Conservation (phyloP, 2,888 invertebrate species). For the Lasioglossum figueresi region DNA sequence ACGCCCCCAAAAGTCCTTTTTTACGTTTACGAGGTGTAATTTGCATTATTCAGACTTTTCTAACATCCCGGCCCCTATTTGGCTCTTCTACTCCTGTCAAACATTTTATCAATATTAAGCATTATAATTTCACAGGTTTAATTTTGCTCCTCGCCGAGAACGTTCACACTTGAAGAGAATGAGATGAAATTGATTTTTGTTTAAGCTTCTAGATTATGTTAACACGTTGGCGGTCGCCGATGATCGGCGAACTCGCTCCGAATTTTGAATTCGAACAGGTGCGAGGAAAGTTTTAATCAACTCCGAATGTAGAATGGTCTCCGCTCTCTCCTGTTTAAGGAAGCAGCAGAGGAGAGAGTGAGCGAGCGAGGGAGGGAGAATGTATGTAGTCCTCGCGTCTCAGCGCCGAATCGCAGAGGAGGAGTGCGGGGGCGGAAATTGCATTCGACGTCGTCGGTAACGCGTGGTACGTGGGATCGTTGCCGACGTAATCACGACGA, state of each 20-base stretch:
- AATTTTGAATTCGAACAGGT: not conserved
- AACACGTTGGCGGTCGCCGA: too few relatives aligned
- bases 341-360: not conserved
- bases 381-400: conserved; percentile 6
- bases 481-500: conserved; percentile 22
- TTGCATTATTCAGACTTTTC: too few relatives aligned
- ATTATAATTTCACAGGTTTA: too few relatives aligned
- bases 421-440: conserved; percentile 18
- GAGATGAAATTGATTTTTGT: too few relatives aligned
- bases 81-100: too few relatives aligned
- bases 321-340: not conserved
- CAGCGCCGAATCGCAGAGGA: not conserved
- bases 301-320: not conserved
- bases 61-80: too few relatives aligned
- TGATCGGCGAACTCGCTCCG: not conserved
- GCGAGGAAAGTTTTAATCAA: not conserved
- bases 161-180: too few relatives aligned
- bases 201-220: too few relatives aligned
- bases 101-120: too few relatives aligned
- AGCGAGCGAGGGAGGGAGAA: not conserved
- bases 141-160: too few relatives aligned
- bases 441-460: conserved; percentile 4
- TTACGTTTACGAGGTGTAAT: too few relatives aligned
- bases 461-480: conserved; percentile 29
- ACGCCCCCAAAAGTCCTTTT: too few relatives aligned